Conservation (phyloP, 2,113 vertebrate species). For the Smithornis capensis region DNA sequence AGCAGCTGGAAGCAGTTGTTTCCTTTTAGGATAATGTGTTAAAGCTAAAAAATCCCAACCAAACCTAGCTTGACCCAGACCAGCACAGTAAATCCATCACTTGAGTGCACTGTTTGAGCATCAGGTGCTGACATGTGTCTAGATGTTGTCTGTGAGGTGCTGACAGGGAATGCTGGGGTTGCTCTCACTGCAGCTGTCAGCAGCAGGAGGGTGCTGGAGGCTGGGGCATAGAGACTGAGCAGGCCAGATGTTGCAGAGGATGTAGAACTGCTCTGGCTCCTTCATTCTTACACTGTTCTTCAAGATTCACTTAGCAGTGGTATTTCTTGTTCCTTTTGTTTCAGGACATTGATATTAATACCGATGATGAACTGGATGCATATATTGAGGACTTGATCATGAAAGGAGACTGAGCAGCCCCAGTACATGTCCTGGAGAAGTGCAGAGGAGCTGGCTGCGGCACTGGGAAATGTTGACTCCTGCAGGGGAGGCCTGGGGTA, state of each 20-base stretch:
- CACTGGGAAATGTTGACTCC: not conserved
- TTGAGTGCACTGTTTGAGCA: not conserved
- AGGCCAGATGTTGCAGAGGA: not conserved
- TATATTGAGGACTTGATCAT: slow-evolving; percentile 98
- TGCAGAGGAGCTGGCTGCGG: not conserved
- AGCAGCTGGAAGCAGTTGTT: not conserved
- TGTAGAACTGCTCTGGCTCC: not conserved
- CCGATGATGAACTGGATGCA: slow-evolving; percentile 95
- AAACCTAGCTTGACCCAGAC: not conserved
- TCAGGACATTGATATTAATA: slow-evolving; percentile 98
- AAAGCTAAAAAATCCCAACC: not conserved
- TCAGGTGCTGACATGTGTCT: not conserved
- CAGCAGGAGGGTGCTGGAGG: not conserved
- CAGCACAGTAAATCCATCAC: not conserved
- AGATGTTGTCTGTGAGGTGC: not conserved
- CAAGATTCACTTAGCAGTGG: not conserved
- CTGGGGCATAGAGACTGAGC: not conserved
- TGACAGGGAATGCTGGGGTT: not conserved
- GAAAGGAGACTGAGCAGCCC: slow-evolving; percentile 84
- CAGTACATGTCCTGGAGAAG: not conserved
- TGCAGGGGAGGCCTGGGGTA: not conserved
- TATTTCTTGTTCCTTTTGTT: slow-evolving; percentile 49
- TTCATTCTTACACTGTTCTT: not conserved
- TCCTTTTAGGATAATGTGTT: not conserved
- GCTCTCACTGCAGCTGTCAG: not conserved